Base-by-base conservation (phyloP, 2,888 invertebrate genomes). In the Lithophane socia region DNA sequence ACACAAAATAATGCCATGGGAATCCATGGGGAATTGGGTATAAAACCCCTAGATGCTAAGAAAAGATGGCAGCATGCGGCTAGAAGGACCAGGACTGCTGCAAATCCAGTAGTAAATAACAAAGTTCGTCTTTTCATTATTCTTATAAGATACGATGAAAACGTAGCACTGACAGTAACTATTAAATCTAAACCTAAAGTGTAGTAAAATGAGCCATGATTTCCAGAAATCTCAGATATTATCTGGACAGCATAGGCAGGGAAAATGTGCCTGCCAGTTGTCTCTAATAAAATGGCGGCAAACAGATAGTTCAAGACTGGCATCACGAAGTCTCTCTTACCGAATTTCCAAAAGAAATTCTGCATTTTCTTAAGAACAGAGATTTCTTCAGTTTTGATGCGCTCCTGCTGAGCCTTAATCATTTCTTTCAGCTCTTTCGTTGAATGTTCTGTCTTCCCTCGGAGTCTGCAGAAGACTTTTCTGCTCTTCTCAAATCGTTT, bases 401-500 rank as follows among this genome's bases (percentile, higher is more conserved):
- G 66, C 18, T 90, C 87, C 65, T 91, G 88, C 65, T 92, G 92
- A 0, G 87, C 80, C 69, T 86, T 84, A 0, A 93, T 88, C 24
- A 93, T 73, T 24, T 90, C 88, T 10, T 86, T 73, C 0, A 92
- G 77, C 76, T 93, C 93, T 71, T 79, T 81, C 12, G 70, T 83
- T 0, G 92, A 84, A 3, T 87, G 65, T 18, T 88, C 86, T 0
- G 77, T 82, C n/a, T 90, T 87, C 9, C 97, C 97, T 79, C 97
- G 92, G 66, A 97, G 94, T 92, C 95, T 97, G 60, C 94, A 93
- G 56, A 97, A 97, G 0, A 97, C 92, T 21, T 92, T 86, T 80
- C 96, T 94, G 0, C 97, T 97, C 73, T 96, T 94, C 0, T 94
- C 93, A 3, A 93, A 91, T 18, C 93, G 92, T 7, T 95, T 96